Evolutionary conservation across 2,113 vertebrate species (phyloP), one percentile per base, ranked within the genome.

Genomic region (Zosterops japonicus): DNA sequence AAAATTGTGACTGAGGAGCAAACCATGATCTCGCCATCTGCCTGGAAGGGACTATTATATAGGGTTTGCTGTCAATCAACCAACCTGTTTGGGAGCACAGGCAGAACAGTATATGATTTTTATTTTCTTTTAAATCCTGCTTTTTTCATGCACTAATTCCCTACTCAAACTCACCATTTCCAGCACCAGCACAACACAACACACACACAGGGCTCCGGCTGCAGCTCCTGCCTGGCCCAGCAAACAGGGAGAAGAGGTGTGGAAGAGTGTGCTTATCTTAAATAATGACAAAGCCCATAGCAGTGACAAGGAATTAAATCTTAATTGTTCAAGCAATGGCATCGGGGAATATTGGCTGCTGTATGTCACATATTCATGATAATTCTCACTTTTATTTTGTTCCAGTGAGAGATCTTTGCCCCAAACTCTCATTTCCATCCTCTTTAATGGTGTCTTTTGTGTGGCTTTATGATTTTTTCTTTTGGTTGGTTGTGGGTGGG

Each of bases 1-100:
- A 84, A 96, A 95, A 96, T 90, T 95, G 95, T 95, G 97, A 86
- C 92, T 96, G 93, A 97, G 95, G 94, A 97, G 90, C 93, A 97
- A 98, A 96, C 96, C 93, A 92, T 94, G 93, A 95, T 98, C 94
- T 97, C 47, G 63, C 97, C 97, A 97, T 97, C 97, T 98, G 97
- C 96, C 95, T 97, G 83, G 80, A 95, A 97, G 94, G 92, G 94
- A 93, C 87, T 95, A 83, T 94, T 96, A 92, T 82, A 94, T 82
- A 76, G 94, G 82, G 72, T 83, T 95, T 93, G 76, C 94, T 97
- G 96, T 96, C 97, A 97, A 85, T 98, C 96, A 96, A 79, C 56
- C 93, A 96, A 95, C 91, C 93, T 96, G 86, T 94, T 96, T 79
- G 76, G 80, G 87, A 95, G 96, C 87, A 67, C 95, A 95, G 76